Percentiles rank a stretch among this genome's conserved stretches.
phyloP scores from a whole-genome alignment of 2,888 invertebrate species.

The Chrysina gloriosa region DNA sequence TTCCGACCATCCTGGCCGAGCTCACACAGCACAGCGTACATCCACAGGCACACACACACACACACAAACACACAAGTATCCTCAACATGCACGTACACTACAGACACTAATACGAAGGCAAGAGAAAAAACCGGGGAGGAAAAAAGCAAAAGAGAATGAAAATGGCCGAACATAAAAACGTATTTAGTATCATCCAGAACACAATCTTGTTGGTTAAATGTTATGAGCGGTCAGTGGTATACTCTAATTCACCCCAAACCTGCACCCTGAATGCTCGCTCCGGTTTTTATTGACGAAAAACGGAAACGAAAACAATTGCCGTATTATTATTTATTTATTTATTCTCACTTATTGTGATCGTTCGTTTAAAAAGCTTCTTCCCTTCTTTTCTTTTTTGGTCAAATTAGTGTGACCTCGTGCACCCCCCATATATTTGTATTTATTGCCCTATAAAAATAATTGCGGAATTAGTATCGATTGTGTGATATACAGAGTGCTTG shows the following conservation, averaged over 20 bases:
- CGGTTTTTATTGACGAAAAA: slow-evolving; percentile 28
- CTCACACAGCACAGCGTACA: background rate
- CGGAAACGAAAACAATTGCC: background rate
- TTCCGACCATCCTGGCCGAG: slow-evolving; percentile 2
- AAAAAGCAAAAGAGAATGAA: slow-evolving; percentile 38
- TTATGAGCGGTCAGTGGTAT: slow-evolving; percentile 37
- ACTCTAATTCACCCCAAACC: slow-evolving; percentile 34
- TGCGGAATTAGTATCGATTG: too few relatives aligned
- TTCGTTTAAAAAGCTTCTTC: background rate
- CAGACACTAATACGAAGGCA: background rate
- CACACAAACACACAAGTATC: background rate
- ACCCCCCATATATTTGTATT: too few relatives aligned
- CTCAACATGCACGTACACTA: background rate
- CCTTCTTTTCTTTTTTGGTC: background rate
- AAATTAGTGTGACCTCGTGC: too few relatives aligned
- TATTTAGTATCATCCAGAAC: slow-evolving; percentile 41
- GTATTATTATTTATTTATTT: slow-evolving; percentile 29
- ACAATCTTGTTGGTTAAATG: slow-evolving; percentile 40
- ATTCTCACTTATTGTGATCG: slow-evolving; percentile 5
- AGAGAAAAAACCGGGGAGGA: slow-evolving; percentile 5
- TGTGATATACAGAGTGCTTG: too few relatives aligned
- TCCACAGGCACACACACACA: slow-evolving; percentile 13
- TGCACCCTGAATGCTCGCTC: background rate
- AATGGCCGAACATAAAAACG: slow-evolving; percentile 39
- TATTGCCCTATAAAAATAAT: too few relatives aligned